Conservation (phyloP, 2,113 vertebrate genomes). For the Callocephalon fimbriatum region DNA sequence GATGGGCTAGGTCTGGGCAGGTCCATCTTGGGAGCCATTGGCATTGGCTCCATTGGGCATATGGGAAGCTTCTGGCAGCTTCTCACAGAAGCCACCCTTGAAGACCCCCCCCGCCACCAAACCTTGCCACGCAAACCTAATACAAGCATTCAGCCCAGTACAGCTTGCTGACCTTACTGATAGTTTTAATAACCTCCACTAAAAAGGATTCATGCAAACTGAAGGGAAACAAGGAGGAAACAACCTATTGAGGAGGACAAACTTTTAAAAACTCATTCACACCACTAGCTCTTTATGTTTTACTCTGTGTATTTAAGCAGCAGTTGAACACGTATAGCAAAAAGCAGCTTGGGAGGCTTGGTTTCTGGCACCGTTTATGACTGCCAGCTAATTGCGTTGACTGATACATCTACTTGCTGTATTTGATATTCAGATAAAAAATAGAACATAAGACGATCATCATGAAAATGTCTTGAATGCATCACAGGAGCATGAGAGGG, state of each 20-base stretch:
- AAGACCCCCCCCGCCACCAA: neutral
- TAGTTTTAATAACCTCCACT: neutral
- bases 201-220: neutral
- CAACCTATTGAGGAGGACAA: neutral
- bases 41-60: neutral
- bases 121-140: neutral
- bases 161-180: neutral
- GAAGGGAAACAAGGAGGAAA: neutral
- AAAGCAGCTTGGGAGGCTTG: constrained; percentile 17
- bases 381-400: constrained; percentile 47
- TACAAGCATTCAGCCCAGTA: neutral
- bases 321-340: constrained; percentile 14
- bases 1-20: neutral
- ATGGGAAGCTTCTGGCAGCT: neutral
- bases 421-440: constrained; percentile 61
- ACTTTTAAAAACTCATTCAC: neutral
- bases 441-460: constrained; percentile 22
- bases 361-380: constrained; percentile 39
- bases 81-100: neutral
- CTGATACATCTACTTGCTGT: constrained; percentile 27
- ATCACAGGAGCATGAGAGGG: constrained; percentile 21
- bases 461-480: constrained; percentile 52
- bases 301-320: neutral
- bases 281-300: neutral
- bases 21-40: neutral